A percentile compares a stretch with the other conserved stretches of the same genome.
These are phyloP conservation scores for Subacronicta megacephala DNA, from an alignment of 2,888 invertebrate species.

Conservation along the genomic window DNA sequence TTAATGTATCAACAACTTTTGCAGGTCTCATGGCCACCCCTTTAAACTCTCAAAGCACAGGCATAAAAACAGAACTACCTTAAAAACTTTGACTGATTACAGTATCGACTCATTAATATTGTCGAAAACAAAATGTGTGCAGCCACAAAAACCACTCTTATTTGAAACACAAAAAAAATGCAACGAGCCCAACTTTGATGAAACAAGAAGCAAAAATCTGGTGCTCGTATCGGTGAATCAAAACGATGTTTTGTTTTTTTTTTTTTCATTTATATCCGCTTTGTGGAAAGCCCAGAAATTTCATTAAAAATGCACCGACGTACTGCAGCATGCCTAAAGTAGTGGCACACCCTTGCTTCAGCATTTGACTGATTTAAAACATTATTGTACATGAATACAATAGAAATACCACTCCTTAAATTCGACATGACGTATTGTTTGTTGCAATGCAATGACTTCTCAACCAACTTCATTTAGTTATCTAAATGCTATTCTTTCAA, in stretches of 20 bases:
- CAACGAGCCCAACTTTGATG: conserved; percentile 53
- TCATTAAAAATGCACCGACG: conserved; percentile 74
- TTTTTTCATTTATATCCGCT: conserved; percentile 77
- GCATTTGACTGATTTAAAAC: conserved; percentile 55
- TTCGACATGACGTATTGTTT: neutral
- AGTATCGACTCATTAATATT: conserved; percentile 34
- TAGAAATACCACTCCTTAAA: conserved; percentile 15
- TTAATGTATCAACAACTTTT: neutral
- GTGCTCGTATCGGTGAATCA: conserved; percentile 69
- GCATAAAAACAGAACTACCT: conserved; percentile 1
- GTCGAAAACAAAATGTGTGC: conserved; percentile 26
- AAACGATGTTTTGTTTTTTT: conserved; percentile 72
- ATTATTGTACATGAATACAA: conserved; percentile 19
- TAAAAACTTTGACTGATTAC: conserved; percentile 24
- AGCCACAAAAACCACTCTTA: conserved; percentile 37
- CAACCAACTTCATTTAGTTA: too few species aligned
- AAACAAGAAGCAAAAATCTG: conserved; percentile 56
- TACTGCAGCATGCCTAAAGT: conserved; percentile 52
- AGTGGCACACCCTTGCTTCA: conserved; percentile 53
- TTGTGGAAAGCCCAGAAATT: conserved; percentile 83
- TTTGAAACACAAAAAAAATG: conserved; percentile 47
- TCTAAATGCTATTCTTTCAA: too few species aligned
- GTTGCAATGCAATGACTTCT: too few species aligned
- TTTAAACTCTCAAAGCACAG: fast-evolving
- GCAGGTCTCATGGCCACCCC: neutral